Conservation (phyloP, 2,113 vertebrate genomes). For the Nothobranchius kuhntae region DNA sequence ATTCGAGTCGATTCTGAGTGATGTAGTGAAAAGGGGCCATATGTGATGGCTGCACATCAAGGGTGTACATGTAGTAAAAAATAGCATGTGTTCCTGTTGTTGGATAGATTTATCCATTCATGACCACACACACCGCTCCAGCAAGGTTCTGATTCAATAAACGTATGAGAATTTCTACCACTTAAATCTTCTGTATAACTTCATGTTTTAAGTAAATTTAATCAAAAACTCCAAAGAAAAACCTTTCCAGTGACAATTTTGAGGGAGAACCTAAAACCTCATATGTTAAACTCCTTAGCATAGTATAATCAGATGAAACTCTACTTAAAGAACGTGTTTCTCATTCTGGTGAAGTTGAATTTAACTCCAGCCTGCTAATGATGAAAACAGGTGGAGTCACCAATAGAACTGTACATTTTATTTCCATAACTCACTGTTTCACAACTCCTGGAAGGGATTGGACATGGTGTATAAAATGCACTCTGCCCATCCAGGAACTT, state of each 20-base stretch:
- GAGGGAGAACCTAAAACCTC: conserved; percentile 22
- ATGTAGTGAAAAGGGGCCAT: too few relatives aligned
- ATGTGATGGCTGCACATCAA: too few relatives aligned
- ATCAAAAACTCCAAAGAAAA: conserved; percentile 10
- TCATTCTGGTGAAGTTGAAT: conserved; percentile 21
- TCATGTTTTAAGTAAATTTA: conserved; percentile 1
- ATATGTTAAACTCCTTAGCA: conserved; percentile 18
- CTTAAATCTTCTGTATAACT: background rate
- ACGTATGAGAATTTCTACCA: background rate
- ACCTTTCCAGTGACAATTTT: conserved; percentile 13
- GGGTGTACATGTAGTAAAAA: too few relatives aligned
- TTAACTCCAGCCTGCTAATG: conserved; percentile 11
- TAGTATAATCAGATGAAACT: background rate
- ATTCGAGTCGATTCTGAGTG: too few relatives aligned
- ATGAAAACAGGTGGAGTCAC: conserved; percentile 30
- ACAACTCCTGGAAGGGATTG: conserved; percentile 63
- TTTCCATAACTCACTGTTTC: conserved; percentile 40
- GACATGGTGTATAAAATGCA: conserved; percentile 49
- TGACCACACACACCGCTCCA: background rate
- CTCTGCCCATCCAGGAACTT: conserved; percentile 46
- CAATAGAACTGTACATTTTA: conserved; percentile 19
- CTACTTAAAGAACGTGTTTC: background rate
- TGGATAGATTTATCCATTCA: too few relatives aligned
- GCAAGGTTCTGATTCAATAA: background rate
- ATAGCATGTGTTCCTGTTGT: too few relatives aligned